These are phyloP conservation scores for Theonella swinhoei DNA, from an alignment of 37 sponge, comb jelly and placozoan genomes.

Conservation along the genomic window DNA sequence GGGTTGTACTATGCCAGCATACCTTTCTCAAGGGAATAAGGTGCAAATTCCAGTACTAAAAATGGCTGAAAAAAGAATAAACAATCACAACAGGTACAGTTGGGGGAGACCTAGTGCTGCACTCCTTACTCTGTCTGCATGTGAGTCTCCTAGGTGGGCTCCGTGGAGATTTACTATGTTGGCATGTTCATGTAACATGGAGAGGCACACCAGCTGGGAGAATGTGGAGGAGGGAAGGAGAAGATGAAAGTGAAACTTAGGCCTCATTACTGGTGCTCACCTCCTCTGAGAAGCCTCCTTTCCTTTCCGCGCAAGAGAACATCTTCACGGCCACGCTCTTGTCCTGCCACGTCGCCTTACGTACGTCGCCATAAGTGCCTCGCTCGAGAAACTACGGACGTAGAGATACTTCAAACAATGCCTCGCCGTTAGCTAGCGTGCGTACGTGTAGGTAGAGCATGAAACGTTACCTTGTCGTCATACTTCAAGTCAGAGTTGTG, in stretches of 20 bases:
- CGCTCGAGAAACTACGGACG: constrained; percentile 38
- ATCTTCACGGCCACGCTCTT: constrained; percentile 73
- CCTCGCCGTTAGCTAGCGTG: background rate
- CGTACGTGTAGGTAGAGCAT: too few species aligned
- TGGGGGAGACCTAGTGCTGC: background rate
- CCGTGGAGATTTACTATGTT: constrained; percentile 62
- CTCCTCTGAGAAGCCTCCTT: background rate
- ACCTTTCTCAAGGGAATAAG: constrained; percentile 75
- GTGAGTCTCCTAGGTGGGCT: background rate
- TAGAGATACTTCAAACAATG: background rate
- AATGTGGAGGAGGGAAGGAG: background rate
- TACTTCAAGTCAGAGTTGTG: background rate
- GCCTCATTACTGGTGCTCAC: background rate
- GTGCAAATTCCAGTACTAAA: constrained; percentile 82
- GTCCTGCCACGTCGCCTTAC: constrained; percentile 54
- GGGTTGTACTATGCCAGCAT: background rate
- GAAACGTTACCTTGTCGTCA: background rate
- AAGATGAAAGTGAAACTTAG: background rate
- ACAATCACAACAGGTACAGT: constrained; percentile 1
- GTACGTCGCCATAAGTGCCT: constrained; percentile 67
- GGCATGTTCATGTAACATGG: constrained; percentile 41
- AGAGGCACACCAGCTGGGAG: constrained; percentile 24
- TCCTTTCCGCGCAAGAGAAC: background rate
- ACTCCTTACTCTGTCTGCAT: background rate
- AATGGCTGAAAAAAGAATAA: constrained; percentile 25